phyloP scores from a whole-genome alignment of 2,113 vertebrate species.

The zebrafish (Danio rerio) region GRCz12tu NC_133196.1:14190001-14190500 shows the following conservation, averaged over 20 bases:
- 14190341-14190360: slow-evolving; percentile 74
- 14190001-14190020: too few relatives aligned
- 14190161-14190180: slow-evolving; percentile 73
- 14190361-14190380: slow-evolving; percentile 80
- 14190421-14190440: slow-evolving; percentile 82
- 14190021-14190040: too few relatives aligned
- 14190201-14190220: slow-evolving; percentile 84
- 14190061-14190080: neutral
- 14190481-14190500: slow-evolving; percentile 73
- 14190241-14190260: slow-evolving; percentile 76
- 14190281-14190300: slow-evolving; percentile 47
- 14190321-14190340: slow-evolving; percentile 70
- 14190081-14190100: slow-evolving; percentile 6
- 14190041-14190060: too few relatives aligned
- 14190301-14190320: slow-evolving; percentile 78
- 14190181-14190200: slow-evolving; percentile 84
- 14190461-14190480: slow-evolving; percentile 77
- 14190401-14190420: slow-evolving; percentile 79
- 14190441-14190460: slow-evolving; percentile 79
- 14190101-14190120: too few relatives aligned
- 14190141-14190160: slow-evolving; percentile 50
- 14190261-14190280: slow-evolving; percentile 50
- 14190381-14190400: slow-evolving; percentile 72
- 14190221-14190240: slow-evolving; percentile 77
- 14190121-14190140: neutral